These are phyloP conservation scores for Sphyrna mokarran DNA, from an alignment of 2,113 vertebrate species.

Conservation along the genomic window DNA sequence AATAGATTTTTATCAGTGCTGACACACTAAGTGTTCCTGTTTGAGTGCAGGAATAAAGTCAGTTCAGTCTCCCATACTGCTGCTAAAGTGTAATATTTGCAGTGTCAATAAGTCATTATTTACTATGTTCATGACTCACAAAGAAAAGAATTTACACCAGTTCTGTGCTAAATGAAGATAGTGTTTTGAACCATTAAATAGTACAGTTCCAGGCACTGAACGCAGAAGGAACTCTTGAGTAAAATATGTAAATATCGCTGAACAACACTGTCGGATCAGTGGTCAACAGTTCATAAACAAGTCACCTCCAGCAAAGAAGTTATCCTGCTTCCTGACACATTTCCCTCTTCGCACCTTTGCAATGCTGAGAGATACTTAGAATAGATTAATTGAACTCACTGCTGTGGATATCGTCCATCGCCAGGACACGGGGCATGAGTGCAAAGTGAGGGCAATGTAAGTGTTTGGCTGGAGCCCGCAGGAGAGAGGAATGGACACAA, in stretches of 20 bases:
- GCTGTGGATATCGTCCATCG: background rate
- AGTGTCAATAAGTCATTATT: slow-evolving; percentile 7
- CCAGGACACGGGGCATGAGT: background rate
- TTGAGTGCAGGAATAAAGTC: background rate
- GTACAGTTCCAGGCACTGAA: background rate
- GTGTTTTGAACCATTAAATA: background rate
- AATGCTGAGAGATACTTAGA: background rate
- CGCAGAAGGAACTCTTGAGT: background rate
- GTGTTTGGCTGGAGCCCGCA: background rate
- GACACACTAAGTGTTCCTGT: background rate
- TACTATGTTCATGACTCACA: background rate
- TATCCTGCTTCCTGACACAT: background rate
- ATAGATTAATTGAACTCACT: background rate
- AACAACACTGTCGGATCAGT: background rate
- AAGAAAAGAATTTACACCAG: slow-evolving; percentile 15
- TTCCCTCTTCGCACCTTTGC: background rate
- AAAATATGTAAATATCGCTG: background rate
- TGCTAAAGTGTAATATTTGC: background rate
- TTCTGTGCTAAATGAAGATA: background rate
- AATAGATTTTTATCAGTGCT: slow-evolving; percentile 5
- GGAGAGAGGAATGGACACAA: background rate
- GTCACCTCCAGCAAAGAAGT: background rate
- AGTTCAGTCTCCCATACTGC: background rate
- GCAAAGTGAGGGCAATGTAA: background rate
- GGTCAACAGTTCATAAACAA: background rate